Evolutionary conservation across 1,140 invertebrate genomes (phyloP), one percentile per base, ranked within the genome.

Genomic region (Hylaeus volcanicus): DNA sequence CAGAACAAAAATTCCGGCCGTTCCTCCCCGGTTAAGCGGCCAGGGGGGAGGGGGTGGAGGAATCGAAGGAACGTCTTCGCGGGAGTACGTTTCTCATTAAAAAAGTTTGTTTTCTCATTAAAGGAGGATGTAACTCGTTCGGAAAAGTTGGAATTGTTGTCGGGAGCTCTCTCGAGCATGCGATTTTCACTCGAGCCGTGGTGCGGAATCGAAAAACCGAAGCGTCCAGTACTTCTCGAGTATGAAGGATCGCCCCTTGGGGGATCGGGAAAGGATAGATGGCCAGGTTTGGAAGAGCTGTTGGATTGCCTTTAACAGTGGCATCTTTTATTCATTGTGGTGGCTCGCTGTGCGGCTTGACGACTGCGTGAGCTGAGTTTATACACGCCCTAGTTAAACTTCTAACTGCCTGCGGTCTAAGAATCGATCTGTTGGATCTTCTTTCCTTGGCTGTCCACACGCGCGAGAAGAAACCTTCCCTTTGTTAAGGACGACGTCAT

Each of bases 311-410:
- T 86, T 89, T 88, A 91, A 90, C 83, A 87, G 82, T 78, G 79
- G 79, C 87, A 91, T 91, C 89, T 90, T 90, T 91, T 91, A 91
- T 91, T 91, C 90, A 91, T 90, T 84, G 83, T 85, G 72, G 89
- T 53, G 64, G 87, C 73, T 86, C 84, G 78, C 85, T 87, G 82
- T 88, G 86, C 85, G 84, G 88, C 89, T 89, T 89, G 89, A 89
- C 87, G 87, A 90, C 84, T 90, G 90, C 89, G 89, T 90, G 89
- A 90, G 89, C 86, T 77, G 89, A 90, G 88, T 91, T 90, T 90
- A 90, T 90, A 88, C 83, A 87, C 79, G 79, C 77, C 88, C 86
- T 86, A 88, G 88, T 91, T 91, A 90, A 90, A 90, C 81, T 90
- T 89, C 89, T 90, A 90, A 89, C 85, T 82, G 87, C 87, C 86